Evolutionary conservation across 2,797 vertebrate species (phyloP), one percentile per base, ranked within the genome.

Genomic region (Sebastes elongatus): DNA sequence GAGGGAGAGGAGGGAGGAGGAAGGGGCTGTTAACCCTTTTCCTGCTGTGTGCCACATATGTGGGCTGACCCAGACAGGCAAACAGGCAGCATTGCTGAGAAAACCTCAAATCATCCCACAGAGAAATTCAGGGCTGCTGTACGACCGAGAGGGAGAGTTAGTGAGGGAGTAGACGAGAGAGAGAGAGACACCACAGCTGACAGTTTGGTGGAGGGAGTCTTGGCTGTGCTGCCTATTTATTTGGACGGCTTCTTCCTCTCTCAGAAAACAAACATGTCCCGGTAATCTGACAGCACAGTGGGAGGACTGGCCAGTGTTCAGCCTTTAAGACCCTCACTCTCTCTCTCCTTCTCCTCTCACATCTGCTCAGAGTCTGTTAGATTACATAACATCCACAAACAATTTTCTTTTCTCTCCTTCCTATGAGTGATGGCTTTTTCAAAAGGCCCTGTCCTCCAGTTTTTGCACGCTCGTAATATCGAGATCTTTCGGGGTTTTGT

Each of bases 1-100:
- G 32, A 56, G 55, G 33, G 46, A 77, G 28, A 22, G 57, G 35
- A 59, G 73, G 63, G 68, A 72, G 71, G 84, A 80, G 74, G 73
- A 90, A 81, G 82, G 81, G 56, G 76, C 72, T 83, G 81, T 95
- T 93, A 95, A 95, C 94, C 92, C 93, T 88, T 94, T 83, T 91
- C 92, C 92, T 84, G 84, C 92, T 93, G 92, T 84, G 93, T 86
- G 89, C 94, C 92, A 93, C 92, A 94, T 89, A 92, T 94, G 93
- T 93, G 93, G 93, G 89, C 89, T 93, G 94, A 93, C 93, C 93
- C 93, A 94, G 93, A 93, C 94, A 92, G 93, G 88, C 93, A 93
- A 93, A 91, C 92, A 91, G 89, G 93, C 92, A 87, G 81, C 90
- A 90, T 90, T 87, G 90, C 93, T 94, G 92, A 92, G 92, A 92